Percentiles rank a stretch among this genome's conserved stretches.
Evolutionary conservation across 2,113 vertebrate genomes (phyloP).

Genomic region (Patagioenas fasciata): DNA sequence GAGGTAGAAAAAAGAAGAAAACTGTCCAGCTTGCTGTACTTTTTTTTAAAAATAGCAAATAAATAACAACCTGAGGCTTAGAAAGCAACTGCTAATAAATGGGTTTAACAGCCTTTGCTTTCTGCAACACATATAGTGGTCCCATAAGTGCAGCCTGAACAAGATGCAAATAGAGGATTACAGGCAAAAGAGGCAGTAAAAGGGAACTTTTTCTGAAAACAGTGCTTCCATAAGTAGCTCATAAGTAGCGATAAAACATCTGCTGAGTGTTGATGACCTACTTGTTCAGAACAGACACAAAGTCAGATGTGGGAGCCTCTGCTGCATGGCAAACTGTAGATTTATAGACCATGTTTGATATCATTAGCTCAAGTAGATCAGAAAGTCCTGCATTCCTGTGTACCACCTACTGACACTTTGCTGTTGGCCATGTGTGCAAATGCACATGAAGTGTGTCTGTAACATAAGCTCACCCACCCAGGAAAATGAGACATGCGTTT

Average conservation of each 20-base stretch:
- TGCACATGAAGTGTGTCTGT: not conserved
- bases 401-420: rapidly evolving
- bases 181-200: not conserved
- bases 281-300: not conserved
- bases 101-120: not conserved
- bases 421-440: not conserved
- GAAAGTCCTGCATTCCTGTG: not conserved
- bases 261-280: not conserved
- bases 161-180: not conserved
- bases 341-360: rapidly evolving
- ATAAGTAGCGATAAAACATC: not conserved
- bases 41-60: not conserved
- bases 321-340: not conserved
- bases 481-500: not conserved
- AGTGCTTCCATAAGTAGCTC: not conserved
- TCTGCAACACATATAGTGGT: not conserved
- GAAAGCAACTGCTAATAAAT: not conserved
- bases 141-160: not conserved
- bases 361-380: rapidly evolving
- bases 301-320: not conserved
- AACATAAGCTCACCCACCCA: not conserved
- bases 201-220: not conserved
- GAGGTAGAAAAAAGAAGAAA: not conserved
- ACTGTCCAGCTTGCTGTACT: not conserved
- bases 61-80: not conserved